Percentiles rank a stretch among this genome's conserved stretches.
These are phyloP conservation scores for Dynastes grantii DNA, from an alignment of 2,888 invertebrate genomes.

Conservation along the genomic window DNA sequence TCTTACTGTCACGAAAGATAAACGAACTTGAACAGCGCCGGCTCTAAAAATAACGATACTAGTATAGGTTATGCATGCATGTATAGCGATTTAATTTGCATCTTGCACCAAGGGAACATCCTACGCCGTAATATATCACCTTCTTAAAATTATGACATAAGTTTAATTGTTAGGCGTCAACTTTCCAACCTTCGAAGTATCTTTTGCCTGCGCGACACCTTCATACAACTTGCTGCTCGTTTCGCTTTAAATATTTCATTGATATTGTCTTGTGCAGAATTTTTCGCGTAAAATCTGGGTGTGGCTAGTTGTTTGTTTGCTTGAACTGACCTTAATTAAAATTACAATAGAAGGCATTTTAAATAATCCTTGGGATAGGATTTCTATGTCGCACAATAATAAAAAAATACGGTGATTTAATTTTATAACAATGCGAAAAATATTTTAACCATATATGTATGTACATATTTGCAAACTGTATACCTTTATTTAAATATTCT, in stretches of 20 bases:
- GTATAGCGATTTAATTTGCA: conserved; percentile 26
- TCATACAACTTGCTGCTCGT: conserved; percentile 14
- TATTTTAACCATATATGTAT: not conserved
- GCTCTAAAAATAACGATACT: conserved; percentile 10
- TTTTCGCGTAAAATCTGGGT: conserved; percentile 27
- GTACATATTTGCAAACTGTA: too few species aligned
- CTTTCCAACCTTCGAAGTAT: conserved; percentile 23
- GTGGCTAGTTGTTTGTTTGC: conserved; percentile 27
- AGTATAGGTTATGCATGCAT: too few species aligned
- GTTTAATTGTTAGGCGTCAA: conserved; percentile 42
- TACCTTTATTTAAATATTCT: too few species aligned
- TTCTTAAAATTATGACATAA: conserved; percentile 30
- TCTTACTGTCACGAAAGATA: not conserved
- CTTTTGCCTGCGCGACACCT: conserved; percentile 18
- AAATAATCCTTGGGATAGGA: not conserved
- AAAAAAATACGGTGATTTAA: not conserved
- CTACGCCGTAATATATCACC: conserved; percentile 16
- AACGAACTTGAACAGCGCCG: conserved; percentile 14
- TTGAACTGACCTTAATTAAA: conserved; percentile 32
- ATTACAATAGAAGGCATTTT: conserved; percentile 15
- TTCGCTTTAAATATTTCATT: conserved; percentile 20
- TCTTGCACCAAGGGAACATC: conserved; percentile 25
- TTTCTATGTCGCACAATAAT: conserved; percentile 3
- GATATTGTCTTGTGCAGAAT: conserved; percentile 28
- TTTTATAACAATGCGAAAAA: not conserved